Evolutionary conservation across 2,888 invertebrate genomes (phyloP), one percentile per base, ranked within the genome.

Genomic region (Drosophila vallismaia): DNA sequence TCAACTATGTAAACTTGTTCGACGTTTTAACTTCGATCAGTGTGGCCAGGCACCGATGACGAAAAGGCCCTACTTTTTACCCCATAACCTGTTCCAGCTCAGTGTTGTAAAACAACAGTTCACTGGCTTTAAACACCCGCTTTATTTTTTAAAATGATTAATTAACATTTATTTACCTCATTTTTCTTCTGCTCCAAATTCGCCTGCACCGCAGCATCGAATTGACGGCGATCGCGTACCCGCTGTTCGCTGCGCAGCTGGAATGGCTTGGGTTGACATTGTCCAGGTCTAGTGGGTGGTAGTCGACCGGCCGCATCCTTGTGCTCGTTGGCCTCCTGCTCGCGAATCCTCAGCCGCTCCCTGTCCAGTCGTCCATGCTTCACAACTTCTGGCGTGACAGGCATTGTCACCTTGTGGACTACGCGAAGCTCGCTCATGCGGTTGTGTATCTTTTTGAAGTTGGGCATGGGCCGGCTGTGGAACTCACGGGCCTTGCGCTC

Each of bases 401-500:
- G 80, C 4, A 76, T 36, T 1, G 91, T 91, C 0, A 89, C 49
- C 4, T 29, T 69, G 56, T 90, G 90, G 0, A 63, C 50, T 0
- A 79, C 55, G 8, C 59, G 56, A 7, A 72, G 59, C 0, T 75
- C 71, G 0, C 68, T 60, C 24, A 81, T 12, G 7, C 74, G 72
- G 33, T 81, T 75, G 40, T 87, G 79, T 5, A 74, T 24, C 0
- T 64, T 60, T 6, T 62, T 77, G 12, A 90, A 90, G 36, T 91
- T 91, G 0, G 91, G 91, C 14, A 79, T 87, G 3, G 91, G 92
- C 0, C 88, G 82, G 46, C 92, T 90, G 24, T 85, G 90, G 68
- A 91, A 92, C 58, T 89, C 66, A 1, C 91, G 85, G 44, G 80
- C 86, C 58, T 90, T 91, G 0, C 83, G 87, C 40, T 91, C 90